phyloP scores from a whole-genome alignment of 2,113 vertebrate genomes.

The Chloropsis cyanopogon region DNA sequence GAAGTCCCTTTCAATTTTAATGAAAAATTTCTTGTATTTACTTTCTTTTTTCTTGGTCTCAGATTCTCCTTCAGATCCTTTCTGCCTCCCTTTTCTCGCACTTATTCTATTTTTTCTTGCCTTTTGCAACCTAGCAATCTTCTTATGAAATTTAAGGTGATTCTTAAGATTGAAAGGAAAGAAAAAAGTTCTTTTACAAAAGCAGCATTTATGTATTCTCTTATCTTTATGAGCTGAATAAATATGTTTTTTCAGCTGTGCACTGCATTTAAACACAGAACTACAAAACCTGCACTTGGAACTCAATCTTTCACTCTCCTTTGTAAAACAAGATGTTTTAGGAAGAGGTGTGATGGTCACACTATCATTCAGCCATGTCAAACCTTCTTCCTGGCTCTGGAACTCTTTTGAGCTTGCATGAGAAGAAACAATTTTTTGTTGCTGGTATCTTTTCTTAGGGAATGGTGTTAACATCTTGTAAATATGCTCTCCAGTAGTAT shows the following conservation, averaged over 20 bases:
- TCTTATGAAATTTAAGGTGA: constrained; percentile 32
- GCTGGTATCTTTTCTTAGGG: not conserved
- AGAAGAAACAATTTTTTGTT: not conserved
- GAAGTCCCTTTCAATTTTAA: constrained; percentile 23
- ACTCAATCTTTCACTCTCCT: not conserved
- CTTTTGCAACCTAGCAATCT: not conserved
- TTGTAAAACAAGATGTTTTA: not conserved
- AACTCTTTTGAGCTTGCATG: not conserved
- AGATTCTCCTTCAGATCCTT: not conserved
- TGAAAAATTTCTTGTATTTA: constrained; percentile 40
- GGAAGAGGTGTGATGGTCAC: not conserved
- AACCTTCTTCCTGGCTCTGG: not conserved
- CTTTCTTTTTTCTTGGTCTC: constrained; percentile 12
- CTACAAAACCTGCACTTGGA: constrained; percentile 53
- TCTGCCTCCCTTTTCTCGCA: not conserved
- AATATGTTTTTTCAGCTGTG: constrained; percentile 10
- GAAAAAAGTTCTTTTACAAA: constrained; percentile 49
- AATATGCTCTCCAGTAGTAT: not conserved
- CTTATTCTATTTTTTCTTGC: not conserved
- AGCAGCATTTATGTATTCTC: constrained; percentile 32
- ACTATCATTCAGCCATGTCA: not conserved
- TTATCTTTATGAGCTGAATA: constrained; percentile 43
- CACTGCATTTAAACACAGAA: not conserved
- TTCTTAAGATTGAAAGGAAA: constrained; percentile 27
- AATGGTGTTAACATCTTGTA: not conserved